Conservation (phyloP, 2,797 vertebrate species). For the Hoplostethus mediterraneus region DNA sequence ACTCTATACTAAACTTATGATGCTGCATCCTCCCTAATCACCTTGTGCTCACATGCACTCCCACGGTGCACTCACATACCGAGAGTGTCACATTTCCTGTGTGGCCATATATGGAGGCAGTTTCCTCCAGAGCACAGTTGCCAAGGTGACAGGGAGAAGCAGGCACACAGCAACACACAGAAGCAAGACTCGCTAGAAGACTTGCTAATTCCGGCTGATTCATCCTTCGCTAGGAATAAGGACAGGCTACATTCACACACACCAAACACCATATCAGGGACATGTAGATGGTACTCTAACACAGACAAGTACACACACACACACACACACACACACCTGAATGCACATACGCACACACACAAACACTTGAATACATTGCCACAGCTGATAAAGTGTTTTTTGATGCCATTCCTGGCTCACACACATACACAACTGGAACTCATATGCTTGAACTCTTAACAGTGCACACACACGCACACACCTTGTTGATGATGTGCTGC, state of each 20-base stretch:
- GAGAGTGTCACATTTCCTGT: slow-evolving; percentile 66
- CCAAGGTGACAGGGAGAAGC: slow-evolving; percentile 75
- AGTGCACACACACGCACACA: background rate
- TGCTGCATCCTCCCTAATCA: slow-evolving; percentile 44
- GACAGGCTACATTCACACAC: slow-evolving; percentile 46
- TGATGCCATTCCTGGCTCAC: no score
- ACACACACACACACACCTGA: background rate
- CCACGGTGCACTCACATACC: slow-evolving; percentile 30
- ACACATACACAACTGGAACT: no score
- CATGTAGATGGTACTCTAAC: background rate
- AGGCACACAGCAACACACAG: slow-evolving; percentile 48
- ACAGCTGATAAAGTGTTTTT: no score
- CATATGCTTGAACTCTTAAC: no score
- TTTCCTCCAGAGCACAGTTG: slow-evolving; percentile 76
- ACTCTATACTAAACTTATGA: slow-evolving; percentile 33
- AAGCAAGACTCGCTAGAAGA: slow-evolving; percentile 55
- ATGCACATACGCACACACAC: background rate
- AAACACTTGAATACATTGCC: background rate
- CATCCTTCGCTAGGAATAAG: slow-evolving; percentile 39
- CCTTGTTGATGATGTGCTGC: slow-evolving; percentile 96
- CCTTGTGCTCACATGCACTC: slow-evolving; percentile 10
- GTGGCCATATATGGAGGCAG: slow-evolving; percentile 69
- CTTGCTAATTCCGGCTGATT: slow-evolving; percentile 63
- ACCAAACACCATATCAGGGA: slow-evolving; percentile 17
- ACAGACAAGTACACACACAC: background rate